Evolutionary conservation across 2,797 vertebrate species (phyloP), one percentile per base, ranked within the genome.

Genomic region (Danio kyathit): DNA sequence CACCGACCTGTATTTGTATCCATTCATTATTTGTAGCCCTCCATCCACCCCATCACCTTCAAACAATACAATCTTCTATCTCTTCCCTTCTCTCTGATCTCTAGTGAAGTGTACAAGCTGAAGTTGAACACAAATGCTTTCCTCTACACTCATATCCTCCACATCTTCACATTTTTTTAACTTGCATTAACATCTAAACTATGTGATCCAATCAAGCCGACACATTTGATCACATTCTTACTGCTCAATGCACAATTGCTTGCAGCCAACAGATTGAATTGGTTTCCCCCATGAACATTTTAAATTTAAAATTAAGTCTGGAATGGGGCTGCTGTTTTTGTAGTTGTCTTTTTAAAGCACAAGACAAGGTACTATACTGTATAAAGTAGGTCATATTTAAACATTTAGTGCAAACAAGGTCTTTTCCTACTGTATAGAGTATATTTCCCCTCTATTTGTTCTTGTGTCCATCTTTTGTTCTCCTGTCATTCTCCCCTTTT

Each of bases 41-140:
- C 81, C 61, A 78, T 80, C 67, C 67, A 63, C 41, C 40, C 8
- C n/a, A 43, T 78, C 48, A 74, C 60, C 41, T 76, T 76, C 54
- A 70, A 29, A 29, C 3, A 29, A 29, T 52, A 66, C 46, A 80
- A 64, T 14, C 13, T 19, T 29, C n/a, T 13, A 7, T 49, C 12
- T 61, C 43, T 21, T 56, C 7, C 8, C 16, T n/a, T 71, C 29
- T 52, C 12, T 70, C 17, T 44, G 38, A 19, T 11, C 67, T 51
- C 48, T 56, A 76, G n/a, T n/a, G 43, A 11, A 29, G 66, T n/a
- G 21, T 4, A 56, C 21, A 56, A 46, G 43, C 63, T 21, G 29
- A 60, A 74, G 21, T 46, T 29, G 38, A 71, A 71, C 11, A 43
- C 52, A 72, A 29, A 41, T 72, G 5, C 7, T 52, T n/a, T 66